phyloP scores from a whole-genome alignment of 2,113 vertebrate species.

The Acrocephalus arundinaceus region DNA sequence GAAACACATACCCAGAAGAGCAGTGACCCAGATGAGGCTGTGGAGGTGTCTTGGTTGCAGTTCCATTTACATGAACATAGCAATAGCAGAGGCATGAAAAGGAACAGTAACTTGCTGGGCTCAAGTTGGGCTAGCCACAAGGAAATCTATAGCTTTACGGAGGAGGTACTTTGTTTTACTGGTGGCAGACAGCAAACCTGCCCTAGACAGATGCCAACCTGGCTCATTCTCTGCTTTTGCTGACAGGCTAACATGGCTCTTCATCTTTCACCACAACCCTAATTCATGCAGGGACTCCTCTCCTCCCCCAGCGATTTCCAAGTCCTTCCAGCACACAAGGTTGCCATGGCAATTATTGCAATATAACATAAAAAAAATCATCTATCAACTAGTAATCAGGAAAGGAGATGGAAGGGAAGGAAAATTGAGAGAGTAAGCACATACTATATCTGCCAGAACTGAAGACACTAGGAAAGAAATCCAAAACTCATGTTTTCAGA shows the following conservation, averaged over 20 bases:
- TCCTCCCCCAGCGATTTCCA: neutral
- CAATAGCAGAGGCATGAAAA: neutral
- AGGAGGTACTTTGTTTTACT: neutral
- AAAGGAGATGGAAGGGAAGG: conserved; percentile 1
- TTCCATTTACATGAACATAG: neutral
- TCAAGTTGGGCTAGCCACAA: neutral
- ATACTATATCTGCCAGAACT: neutral
- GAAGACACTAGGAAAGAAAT: neutral
- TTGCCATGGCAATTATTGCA: conserved; percentile 58
- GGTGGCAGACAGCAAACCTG: neutral
- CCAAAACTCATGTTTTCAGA: neutral
- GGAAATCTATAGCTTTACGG: neutral
- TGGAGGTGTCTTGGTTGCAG: neutral
- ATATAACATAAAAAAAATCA: neutral
- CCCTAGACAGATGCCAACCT: neutral
- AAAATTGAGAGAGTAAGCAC: neutral
- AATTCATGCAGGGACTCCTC: neutral
- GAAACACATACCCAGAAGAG: neutral
- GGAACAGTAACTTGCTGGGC: neutral
- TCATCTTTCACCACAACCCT: neutral
- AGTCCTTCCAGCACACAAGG: neutral
- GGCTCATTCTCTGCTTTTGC: neutral
- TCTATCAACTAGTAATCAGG: conserved; percentile 26
- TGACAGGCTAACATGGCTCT: neutral
- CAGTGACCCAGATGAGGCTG: neutral